These are phyloP conservation scores for Elymnias hypermnestra DNA, from an alignment of 1,140 invertebrate species.

Conservation along the genomic window DNA sequence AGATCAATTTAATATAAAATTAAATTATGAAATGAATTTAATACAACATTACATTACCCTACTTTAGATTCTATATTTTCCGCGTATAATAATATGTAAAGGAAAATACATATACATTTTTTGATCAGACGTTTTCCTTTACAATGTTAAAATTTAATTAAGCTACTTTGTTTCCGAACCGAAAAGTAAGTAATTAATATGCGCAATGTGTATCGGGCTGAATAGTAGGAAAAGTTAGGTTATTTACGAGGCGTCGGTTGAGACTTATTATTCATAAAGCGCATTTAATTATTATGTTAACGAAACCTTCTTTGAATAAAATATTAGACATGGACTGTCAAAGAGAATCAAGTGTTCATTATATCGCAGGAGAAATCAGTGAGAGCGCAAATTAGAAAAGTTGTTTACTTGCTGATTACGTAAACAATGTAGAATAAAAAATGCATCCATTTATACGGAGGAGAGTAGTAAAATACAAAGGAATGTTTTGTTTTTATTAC, in stretches of 20 bases:
- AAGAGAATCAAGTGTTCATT: conserved; percentile 61
- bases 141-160: conserved; percentile 25
- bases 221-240: conserved; percentile 62
- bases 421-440: conserved; percentile 39
- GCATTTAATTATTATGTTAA: conserved; percentile 75
- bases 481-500: conserved; percentile 71
- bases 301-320: conserved; percentile 71
- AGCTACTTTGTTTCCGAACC: conserved; percentile 25
- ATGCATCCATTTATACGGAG: conserved; percentile 58
- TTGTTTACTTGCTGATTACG: conserved; percentile 35
- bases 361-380: conserved; percentile 36
- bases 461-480: conserved; percentile 67
- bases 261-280: conserved; percentile 71
- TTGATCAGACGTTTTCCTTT: conserved; percentile 8
- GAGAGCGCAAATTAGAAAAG: conserved; percentile 39
- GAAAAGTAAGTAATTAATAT: conserved; percentile 58
- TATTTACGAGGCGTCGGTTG: conserved; percentile 63
- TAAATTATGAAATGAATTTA: no score
- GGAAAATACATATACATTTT: conserved; percentile 11
- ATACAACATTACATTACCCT: no score
- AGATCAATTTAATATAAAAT: no score
- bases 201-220: conserved; percentile 60
- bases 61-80: no score
- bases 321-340: conserved; percentile 64
- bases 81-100: no score